phyloP scores from a whole-genome alignment of 1,140 invertebrate genomes.

The Ooceraea biroi region DNA sequence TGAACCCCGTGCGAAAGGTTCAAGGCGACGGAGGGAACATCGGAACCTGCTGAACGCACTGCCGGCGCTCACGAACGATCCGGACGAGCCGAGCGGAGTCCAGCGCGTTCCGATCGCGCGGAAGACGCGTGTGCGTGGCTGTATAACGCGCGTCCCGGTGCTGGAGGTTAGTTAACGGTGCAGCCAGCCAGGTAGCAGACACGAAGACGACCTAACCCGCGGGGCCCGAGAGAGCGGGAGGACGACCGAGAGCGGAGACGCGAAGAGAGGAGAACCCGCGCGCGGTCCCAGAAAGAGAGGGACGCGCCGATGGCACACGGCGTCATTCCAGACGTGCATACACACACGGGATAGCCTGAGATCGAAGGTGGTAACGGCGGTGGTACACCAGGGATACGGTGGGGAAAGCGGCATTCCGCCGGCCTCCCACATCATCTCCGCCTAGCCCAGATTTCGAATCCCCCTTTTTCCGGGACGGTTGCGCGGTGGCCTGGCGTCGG shows the following conservation, averaged over 20 bases:
- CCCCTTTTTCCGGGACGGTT: constrained; percentile 48
- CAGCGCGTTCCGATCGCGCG: constrained; percentile 48
- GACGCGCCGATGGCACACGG: not conserved
- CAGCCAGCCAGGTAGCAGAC: constrained; percentile 81
- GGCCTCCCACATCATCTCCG: constrained; percentile 24
- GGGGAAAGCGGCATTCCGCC: not conserved
- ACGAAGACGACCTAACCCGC: constrained; percentile 77
- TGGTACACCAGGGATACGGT: not conserved
- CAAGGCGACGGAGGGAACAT: constrained; percentile 54
- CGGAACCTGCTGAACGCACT: constrained; percentile 55
- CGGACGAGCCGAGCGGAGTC: constrained; percentile 38
- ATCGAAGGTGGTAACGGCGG: constrained; percentile 11
- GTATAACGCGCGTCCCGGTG: constrained; percentile 50
- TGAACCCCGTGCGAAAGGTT: constrained; percentile 59
- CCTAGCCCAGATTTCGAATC: constrained; percentile 74
- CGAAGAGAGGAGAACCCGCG: constrained; percentile 30
- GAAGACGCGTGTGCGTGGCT: constrained; percentile 65
- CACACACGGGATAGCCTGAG: constrained; percentile 33
- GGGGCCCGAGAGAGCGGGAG: constrained; percentile 61
- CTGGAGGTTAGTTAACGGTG: constrained; percentile 85
- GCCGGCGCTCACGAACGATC: constrained; percentile 28
- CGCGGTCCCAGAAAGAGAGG: constrained; percentile 53
- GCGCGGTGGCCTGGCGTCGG: constrained; percentile 27
- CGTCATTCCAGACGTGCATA: constrained; percentile 21
- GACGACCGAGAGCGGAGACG: constrained; percentile 12